phyloP scores from a whole-genome alignment of 1,140 invertebrate genomes.

The Laupala kohalensis region DNA sequence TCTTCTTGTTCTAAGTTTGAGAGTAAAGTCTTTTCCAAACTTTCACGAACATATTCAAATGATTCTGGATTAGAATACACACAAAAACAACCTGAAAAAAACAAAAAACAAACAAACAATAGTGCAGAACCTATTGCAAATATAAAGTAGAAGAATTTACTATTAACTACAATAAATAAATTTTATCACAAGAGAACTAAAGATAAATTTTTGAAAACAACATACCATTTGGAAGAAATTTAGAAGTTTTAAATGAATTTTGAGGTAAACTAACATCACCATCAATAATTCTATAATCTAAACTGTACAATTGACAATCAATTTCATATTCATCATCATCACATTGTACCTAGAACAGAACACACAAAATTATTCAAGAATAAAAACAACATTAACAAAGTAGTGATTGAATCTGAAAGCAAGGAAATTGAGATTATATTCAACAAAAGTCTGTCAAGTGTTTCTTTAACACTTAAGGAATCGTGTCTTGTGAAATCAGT shows the following conservation, averaged over 20 bases:
- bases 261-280: conserved; percentile 69
- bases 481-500: no score
- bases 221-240: conserved; percentile 63
- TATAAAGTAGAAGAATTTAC: no score
- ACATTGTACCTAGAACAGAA: conserved; percentile 39
- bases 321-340: conserved; percentile 76
- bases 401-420: background rate
- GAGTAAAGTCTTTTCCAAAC: conserved; percentile 79
- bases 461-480: no score
- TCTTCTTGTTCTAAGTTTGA: conserved; percentile 86
- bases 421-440: background rate
- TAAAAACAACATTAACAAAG: background rate
- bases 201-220: conserved; percentile 1
- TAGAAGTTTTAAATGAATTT: conserved; percentile 58
- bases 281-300: conserved; percentile 74
- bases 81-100: conserved; percentile 58
- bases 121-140: no score
- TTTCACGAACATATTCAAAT: conserved; percentile 82
- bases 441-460: no score
- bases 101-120: background rate
- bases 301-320: conserved; percentile 66
- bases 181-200: background rate
- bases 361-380: background rate
- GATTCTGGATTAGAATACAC: conserved; percentile 84
- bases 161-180: background rate